phyloP scores from a whole-genome alignment of 2,113 vertebrate genomes.

The Petroica traversi region DNA sequence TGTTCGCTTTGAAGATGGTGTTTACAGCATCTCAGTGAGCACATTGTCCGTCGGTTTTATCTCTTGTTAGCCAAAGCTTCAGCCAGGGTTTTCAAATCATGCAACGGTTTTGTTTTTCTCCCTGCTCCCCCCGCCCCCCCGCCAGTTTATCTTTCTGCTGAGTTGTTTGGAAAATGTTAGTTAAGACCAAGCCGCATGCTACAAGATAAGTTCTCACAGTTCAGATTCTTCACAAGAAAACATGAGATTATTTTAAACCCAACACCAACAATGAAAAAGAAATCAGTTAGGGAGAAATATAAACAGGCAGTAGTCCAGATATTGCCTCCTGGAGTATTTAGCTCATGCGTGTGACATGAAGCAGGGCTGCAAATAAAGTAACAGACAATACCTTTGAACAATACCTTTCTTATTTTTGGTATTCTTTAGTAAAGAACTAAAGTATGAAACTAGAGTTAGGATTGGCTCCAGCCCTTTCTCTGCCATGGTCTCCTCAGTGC shows the following conservation, averaged over 20 bases:
- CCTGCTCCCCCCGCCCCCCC: not conserved
- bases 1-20: not conserved
- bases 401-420: not conserved
- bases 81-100: not conserved
- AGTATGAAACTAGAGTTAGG: not conserved
- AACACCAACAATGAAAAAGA: not conserved
- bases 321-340: not conserved
- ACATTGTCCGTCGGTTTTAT: not conserved
- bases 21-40: not conserved
- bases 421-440: not conserved
- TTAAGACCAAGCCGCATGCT: not conserved
- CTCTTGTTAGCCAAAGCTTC: not conserved
- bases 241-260: not conserved
- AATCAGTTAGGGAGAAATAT: not conserved
- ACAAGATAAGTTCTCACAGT: not conserved
- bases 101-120: not conserved
- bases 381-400: not conserved
- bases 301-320: not conserved
- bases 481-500: not conserved
- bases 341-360: not conserved
- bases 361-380: not conserved
- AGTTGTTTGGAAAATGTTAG: conserved; percentile 28
- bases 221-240: not conserved
- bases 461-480: not conserved
- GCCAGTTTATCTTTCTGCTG: conserved; percentile 10